Evolutionary conservation across 1,140 invertebrate genomes (phyloP).

Genomic region (Trichomalopsis sarcophagae): DNA sequence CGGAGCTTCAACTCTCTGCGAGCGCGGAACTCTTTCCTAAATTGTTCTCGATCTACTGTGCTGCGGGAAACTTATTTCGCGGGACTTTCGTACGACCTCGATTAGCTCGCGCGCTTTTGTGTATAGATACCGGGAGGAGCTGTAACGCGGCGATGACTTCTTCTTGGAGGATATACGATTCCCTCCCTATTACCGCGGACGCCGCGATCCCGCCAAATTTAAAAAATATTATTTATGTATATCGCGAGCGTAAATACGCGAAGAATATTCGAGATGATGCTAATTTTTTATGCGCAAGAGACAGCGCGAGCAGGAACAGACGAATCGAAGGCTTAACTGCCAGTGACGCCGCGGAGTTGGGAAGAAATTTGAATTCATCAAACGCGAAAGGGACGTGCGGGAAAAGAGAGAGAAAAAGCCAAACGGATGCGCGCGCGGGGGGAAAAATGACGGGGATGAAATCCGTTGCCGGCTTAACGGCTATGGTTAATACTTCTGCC

Average conservation of each 20-base stretch:
- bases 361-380: slow-evolving; percentile 44
- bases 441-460: not conserved
- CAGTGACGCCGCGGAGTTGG: not conserved
- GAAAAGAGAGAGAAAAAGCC: not conserved
- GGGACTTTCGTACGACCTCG: slow-evolving; percentile 39
- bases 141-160: slow-evolving; percentile 25
- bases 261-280: not conserved
- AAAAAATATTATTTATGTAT: not conserved
- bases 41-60: slow-evolving; percentile 44
- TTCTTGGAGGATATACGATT: not conserved
- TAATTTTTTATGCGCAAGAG: slow-evolving; percentile 17
- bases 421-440: no score
- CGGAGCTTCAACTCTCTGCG: not conserved
- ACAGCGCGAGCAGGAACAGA: not conserved
- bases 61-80: slow-evolving; percentile 25
- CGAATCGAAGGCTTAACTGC: slow-evolving; percentile 27
- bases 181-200: not conserved
- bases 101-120: slow-evolving; percentile 7
- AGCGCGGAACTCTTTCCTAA: slow-evolving; percentile 52
- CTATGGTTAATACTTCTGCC: slow-evolving; percentile 51
- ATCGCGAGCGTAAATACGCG: not conserved
- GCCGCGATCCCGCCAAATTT: not conserved
- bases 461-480: slow-evolving; percentile 30
- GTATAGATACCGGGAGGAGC: not conserved
- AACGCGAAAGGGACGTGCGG: slow-evolving; percentile 26